Evolutionary conservation across 2,888 invertebrate species (phyloP).

Genomic region (Volucella inanis): DNA sequence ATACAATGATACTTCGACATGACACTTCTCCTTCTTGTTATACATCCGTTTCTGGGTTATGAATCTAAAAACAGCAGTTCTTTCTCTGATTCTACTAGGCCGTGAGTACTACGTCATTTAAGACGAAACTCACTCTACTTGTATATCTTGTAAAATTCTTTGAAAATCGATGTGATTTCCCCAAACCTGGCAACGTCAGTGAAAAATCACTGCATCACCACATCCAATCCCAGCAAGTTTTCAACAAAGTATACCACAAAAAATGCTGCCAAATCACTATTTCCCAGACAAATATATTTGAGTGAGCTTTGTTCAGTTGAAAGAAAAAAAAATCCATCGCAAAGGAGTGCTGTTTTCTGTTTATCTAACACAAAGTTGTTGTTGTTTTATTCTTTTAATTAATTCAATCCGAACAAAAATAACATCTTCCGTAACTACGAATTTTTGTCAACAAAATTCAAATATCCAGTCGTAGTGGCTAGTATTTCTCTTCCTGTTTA

Average conservation of each 20-base stretch:
- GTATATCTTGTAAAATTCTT: too few relatives aligned
- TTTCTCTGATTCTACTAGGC: too few relatives aligned
- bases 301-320: background rate
- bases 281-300: background rate
- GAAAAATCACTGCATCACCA: background rate
- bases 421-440: background rate
- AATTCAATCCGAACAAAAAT: background rate
- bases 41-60: too few relatives aligned
- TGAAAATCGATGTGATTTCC: background rate
- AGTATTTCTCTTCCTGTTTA: constrained; percentile 1
- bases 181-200: constrained; percentile 2
- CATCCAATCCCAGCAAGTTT: background rate
- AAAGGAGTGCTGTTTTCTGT: background rate
- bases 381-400: background rate
- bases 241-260: background rate
- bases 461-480: background rate
- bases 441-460: background rate
- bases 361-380: background rate
- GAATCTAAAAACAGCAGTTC: too few relatives aligned
- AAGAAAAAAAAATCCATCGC: background rate
- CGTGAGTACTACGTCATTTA: too few relatives aligned
- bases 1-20: too few relatives aligned
- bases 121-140: too few relatives aligned
- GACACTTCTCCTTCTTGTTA: too few relatives aligned
- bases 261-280: constrained; percentile 17